A percentile compares a stretch with the other conserved stretches of the same genome.
phyloP scores from a whole-genome alignment of 1,140 invertebrate genomes.

The Drosophila lowei region DNA sequence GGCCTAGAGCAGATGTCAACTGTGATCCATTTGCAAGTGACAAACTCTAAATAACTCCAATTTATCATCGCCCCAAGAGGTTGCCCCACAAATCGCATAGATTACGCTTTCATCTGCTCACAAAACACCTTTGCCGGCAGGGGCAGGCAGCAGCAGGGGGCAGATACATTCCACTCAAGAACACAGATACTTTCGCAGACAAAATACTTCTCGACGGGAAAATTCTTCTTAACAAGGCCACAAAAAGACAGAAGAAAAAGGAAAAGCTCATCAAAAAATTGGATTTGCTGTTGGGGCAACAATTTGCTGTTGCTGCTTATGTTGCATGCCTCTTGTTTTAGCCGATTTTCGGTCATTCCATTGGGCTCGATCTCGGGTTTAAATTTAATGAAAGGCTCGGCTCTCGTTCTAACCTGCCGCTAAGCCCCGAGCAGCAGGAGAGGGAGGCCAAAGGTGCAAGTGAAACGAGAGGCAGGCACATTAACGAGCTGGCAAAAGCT shows the following conservation, averaged over 20 bases:
- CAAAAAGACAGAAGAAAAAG: slow-evolving; percentile 21
- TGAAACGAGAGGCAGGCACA: slow-evolving; percentile 30
- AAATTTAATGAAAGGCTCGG: slow-evolving; percentile 68
- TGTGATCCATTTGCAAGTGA: too few relatives aligned
- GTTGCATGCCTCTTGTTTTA: slow-evolving; percentile 12
- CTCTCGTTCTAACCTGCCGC: slow-evolving; percentile 33
- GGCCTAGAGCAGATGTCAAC: too few relatives aligned
- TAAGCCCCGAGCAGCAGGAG: slow-evolving; percentile 2
- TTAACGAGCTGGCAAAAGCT: slow-evolving; percentile 44
- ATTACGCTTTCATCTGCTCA: too few relatives aligned
- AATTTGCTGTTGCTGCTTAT: slow-evolving; percentile 18
- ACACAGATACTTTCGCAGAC: too few relatives aligned
- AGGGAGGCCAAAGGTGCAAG: background rate
- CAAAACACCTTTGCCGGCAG: too few relatives aligned
- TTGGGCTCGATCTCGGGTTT: slow-evolving; percentile 50
- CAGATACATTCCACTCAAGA: too few relatives aligned
- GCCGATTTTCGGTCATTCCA: slow-evolving; percentile 37
- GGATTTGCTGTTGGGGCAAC: slow-evolving; percentile 70
- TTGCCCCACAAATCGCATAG: too few relatives aligned
- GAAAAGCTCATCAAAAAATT: slow-evolving; percentile 65
- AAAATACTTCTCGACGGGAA: slow-evolving; percentile 13
- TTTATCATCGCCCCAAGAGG: too few relatives aligned
- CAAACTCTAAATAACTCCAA: too few relatives aligned
- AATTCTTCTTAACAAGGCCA: slow-evolving; percentile 32
- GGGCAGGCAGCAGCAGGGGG: too few relatives aligned